Conservation (phyloP, 2,113 vertebrate species). For the Grallaria varia region DNA sequence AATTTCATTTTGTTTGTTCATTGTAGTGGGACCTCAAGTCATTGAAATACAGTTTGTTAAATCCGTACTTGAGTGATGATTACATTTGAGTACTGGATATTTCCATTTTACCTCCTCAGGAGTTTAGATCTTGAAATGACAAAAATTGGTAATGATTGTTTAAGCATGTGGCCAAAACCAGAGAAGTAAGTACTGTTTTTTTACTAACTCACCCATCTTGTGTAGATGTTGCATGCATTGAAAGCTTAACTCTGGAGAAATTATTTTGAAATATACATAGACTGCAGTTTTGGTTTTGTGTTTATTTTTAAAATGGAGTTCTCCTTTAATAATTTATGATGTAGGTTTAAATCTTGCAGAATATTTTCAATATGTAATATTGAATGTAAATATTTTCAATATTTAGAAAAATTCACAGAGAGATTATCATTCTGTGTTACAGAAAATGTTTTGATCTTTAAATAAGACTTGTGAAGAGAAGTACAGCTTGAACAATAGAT, state of each 20-base stretch:
- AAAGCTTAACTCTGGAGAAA: background rate
- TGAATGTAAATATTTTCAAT: too few species aligned
- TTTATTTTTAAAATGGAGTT: background rate
- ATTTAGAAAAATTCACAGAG: background rate
- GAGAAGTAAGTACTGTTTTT: background rate
- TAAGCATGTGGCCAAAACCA: background rate
- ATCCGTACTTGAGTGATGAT: constrained; percentile 17
- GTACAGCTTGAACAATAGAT: background rate
- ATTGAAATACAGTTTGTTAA: constrained; percentile 58
- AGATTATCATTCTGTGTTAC: background rate
- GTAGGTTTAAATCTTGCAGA: background rate
- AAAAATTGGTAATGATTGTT: background rate
- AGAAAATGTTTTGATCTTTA: background rate
- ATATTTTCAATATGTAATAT: background rate
- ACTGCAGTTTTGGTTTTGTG: background rate
- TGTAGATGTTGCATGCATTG: background rate
- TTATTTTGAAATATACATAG: background rate
- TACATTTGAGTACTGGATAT: background rate
- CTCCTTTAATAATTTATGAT: background rate
- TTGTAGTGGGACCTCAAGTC: constrained; percentile 22
- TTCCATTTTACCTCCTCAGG: background rate
- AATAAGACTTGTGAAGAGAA: background rate
- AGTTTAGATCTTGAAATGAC: background rate
- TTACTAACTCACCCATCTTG: background rate
- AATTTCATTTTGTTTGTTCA: constrained; percentile 67